Evolutionary conservation across 2,888 invertebrate genomes (phyloP), one percentile per base, ranked within the genome.

Genomic region (Ceraclea dissimilis): DNA sequence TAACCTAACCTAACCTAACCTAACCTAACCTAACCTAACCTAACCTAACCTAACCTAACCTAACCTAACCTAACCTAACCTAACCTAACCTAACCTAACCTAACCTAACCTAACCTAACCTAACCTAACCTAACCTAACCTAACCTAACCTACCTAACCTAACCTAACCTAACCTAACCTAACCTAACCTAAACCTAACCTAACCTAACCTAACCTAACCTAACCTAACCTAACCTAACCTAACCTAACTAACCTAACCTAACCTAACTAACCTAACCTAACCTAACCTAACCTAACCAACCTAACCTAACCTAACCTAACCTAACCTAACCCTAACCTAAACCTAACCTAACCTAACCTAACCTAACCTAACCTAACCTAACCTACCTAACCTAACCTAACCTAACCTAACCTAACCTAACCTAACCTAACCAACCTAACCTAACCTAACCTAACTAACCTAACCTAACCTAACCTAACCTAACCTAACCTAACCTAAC

Each of bases 281-380:
- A 53, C 59, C 64, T 87, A 89, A 71, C 88, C 88, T 1, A 58
- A 60, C 58, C 58, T 54, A 60, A 60, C 52, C 53, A 44, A 60
- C 52, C 61, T 39, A 48, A 60, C 53, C 54, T 56, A 56, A 58
- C 56, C 58, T 58, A 48, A 61, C 54, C 57, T 52, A 60, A 57
- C 59, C 57, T 57, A 60, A 60, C 60, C 60, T 57, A 57, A 57
- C 60, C 62, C 57, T 59, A 61, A 61, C 60, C 51, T 57, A n/a
- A 60, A 60, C 57, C 54, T 57, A 61, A 56, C 60, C 54, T 57
- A 56, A 58, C 60, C 56, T 61, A 59, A 62, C 61, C 53, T 58
- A 61, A 56, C 61, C 58, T 56, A 63, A 60, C 59, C 60, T 62
- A 60, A 60, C 62, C 58, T 58, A 62, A 60, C 62, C 58, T 60